Conservation (phyloP, 2,888 invertebrate species). For the Meiosimyza decipiens region DNA sequence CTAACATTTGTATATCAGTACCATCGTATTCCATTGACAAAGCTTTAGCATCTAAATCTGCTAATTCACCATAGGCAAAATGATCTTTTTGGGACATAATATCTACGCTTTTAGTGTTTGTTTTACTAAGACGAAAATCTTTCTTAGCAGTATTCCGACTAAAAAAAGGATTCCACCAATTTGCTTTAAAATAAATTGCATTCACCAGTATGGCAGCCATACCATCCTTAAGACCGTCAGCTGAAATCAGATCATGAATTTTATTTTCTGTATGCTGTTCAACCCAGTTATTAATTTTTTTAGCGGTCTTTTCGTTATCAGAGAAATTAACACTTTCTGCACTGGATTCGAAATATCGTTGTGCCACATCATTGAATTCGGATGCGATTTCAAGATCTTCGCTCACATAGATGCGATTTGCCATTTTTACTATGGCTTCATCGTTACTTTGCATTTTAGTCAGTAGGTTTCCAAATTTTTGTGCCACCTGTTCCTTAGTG, state of each 20-base stretch:
- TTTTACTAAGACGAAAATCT: too few species aligned
- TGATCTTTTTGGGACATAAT: slow-evolving; percentile 75
- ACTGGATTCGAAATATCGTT: slow-evolving; percentile 73
- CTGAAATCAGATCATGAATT: slow-evolving; percentile 67
- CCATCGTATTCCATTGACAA: slow-evolving; percentile 80
- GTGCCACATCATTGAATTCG: slow-evolving; percentile 71
- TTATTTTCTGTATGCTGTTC: slow-evolving; percentile 81
- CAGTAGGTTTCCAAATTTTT: slow-evolving; percentile 43
- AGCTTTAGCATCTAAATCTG: slow-evolving; percentile 70
- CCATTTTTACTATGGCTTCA: slow-evolving; percentile 67
- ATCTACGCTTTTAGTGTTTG: slow-evolving; percentile 66
- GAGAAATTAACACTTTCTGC: slow-evolving; percentile 74
- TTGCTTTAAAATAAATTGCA: slow-evolving; percentile 86
- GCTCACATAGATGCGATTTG: slow-evolving; percentile 77
- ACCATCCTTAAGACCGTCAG: slow-evolving; percentile 67
- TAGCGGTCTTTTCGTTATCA: slow-evolving; percentile 68
- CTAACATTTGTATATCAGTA: slow-evolving; percentile 78
- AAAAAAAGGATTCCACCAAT: slow-evolving; percentile 69
- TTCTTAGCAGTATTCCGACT: too few species aligned
- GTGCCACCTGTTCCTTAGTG: slow-evolving; percentile 39
- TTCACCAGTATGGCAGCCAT: slow-evolving; percentile 81
- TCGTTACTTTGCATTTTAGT: slow-evolving; percentile 32
- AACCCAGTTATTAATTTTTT: slow-evolving; percentile 83
- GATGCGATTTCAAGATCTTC: slow-evolving; percentile 69
- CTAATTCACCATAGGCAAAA: slow-evolving; percentile 66